These are phyloP conservation scores for Oxyura jamaicensis DNA, from an alignment of 2,113 vertebrate genomes.

Conservation along the genomic window DNA sequence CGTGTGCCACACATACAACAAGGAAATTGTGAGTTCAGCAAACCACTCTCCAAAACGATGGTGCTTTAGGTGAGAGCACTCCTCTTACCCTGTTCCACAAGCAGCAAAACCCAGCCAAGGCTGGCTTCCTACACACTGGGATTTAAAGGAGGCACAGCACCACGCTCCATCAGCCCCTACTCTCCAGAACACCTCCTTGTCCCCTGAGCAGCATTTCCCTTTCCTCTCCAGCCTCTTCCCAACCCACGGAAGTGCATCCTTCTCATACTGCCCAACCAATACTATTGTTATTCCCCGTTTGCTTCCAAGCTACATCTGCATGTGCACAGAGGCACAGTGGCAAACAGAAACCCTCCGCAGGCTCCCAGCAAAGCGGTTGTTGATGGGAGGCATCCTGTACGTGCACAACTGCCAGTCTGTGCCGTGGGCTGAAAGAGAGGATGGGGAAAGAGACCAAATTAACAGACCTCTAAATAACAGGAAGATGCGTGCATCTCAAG, in stretches of 20 bases:
- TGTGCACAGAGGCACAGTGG: not conserved
- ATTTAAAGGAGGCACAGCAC: not conserved
- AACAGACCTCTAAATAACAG: not conserved
- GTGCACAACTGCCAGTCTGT: not conserved
- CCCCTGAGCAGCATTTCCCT: not conserved
- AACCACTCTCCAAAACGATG: not conserved
- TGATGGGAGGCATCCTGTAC: not conserved
- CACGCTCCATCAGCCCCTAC: not conserved
- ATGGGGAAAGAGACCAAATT: not conserved
- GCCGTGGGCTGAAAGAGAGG: not conserved
- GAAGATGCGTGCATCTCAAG: not conserved
- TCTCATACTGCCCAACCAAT: not conserved
- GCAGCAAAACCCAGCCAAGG: not conserved
- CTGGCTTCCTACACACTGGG: not conserved
- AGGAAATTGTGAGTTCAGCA: not conserved
- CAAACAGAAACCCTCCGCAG: not conserved
- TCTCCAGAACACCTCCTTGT: not conserved
- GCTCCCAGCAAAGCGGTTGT: not conserved
- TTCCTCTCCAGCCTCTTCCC: not conserved
- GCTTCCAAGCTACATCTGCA: not conserved
- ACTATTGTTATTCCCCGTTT: not conserved
- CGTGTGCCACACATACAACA: rapidly evolving
- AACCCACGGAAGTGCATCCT: rapidly evolving
- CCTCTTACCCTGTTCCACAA: not conserved
- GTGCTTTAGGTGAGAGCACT: not conserved